Percentiles rank a stretch among this genome's conserved stretches.
Evolutionary conservation across 2,888 invertebrate genomes (phyloP).

Genomic region (Dryococelus australis): DNA sequence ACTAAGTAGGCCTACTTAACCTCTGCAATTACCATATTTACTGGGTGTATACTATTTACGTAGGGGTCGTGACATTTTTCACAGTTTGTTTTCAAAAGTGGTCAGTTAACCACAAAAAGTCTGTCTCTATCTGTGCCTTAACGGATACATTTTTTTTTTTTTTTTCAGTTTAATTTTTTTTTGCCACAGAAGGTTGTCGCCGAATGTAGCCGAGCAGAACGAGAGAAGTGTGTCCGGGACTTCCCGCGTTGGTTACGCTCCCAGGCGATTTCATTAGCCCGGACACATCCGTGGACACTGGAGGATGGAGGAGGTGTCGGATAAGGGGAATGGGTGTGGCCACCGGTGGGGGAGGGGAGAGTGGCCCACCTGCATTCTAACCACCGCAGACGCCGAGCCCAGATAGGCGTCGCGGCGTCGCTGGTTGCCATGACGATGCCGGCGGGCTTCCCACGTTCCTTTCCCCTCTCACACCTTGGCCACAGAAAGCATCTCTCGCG

Average conservation of each 20-base stretch:
- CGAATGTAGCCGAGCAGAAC: not conserved
- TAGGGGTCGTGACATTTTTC: no score
- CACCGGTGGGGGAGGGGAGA: not conserved
- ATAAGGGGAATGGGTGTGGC: no score
- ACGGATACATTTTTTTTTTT: no score
- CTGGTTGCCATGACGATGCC: not conserved
- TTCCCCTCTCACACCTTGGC: constrained; percentile 34
- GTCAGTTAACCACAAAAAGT: no score
- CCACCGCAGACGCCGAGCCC: not conserved
- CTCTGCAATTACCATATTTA: no score
- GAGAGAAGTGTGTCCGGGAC: not conserved
- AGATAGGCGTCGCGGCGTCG: not conserved
- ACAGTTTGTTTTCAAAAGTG: no score
- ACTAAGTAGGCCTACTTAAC: no score
- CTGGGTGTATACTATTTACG: no score
- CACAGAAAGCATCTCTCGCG: no score
- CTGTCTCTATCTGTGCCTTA: no score
- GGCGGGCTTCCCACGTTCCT: not conserved
- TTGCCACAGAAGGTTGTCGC: not conserved
- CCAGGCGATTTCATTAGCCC: not conserved
- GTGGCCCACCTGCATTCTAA: not conserved
- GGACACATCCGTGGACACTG: not conserved
- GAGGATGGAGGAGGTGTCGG: not conserved
- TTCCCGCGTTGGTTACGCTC: not conserved
- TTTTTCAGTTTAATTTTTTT: no score